Base-by-base conservation (phyloP, 2,888 invertebrate genomes). In the Bembecia ichneumoniformis region DNA sequence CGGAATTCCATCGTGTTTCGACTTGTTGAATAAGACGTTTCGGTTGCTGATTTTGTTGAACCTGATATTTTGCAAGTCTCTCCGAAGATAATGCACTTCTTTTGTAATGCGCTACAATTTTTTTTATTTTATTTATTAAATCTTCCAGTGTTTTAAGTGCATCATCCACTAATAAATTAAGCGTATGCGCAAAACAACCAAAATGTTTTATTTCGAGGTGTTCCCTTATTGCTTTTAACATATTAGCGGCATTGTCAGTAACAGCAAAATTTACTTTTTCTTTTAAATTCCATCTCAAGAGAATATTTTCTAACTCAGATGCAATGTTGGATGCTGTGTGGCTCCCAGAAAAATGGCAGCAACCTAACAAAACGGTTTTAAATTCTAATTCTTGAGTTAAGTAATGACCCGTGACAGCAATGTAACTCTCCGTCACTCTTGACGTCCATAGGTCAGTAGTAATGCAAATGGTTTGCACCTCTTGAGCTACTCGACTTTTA, bases 391-490 rank as follows among this genome's bases (percentile, higher is more conserved):
- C n/a, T n/a, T 59, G 64, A 0, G 52, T 60, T 17, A 65, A 11
- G 49, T 59, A 66, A 47, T 64, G 64, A 0, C 59, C 63, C 0
- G 64, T 66, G 1, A 65, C 35, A 0, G 59, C 62, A 7, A 65
- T 55, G 49, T 55, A 62, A 3, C 51, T 48, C 11, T 63, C 60
- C 17, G 48, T 60, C 10, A 17, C 43, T 4, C 51, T 40, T 1
- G 68, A 64, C 0, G 63, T 63, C 63, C 65, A 66, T 40, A 59
- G 44, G 48, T 67, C 64, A 3, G 56, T 47, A 1, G 64, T 63
- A 1, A 65, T 20, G 43, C 60, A 60, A n/a, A 64, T 54, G 4
- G 34, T 48, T 3, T 34, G 14, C 2, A 51, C 52, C 47, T 49
- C 53, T 15, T n/a, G 9, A 17, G 9, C 16, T 28, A 56, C 14